phyloP scores from a whole-genome alignment of 2,113 vertebrate genomes.

The Strix uralensis region DNA sequence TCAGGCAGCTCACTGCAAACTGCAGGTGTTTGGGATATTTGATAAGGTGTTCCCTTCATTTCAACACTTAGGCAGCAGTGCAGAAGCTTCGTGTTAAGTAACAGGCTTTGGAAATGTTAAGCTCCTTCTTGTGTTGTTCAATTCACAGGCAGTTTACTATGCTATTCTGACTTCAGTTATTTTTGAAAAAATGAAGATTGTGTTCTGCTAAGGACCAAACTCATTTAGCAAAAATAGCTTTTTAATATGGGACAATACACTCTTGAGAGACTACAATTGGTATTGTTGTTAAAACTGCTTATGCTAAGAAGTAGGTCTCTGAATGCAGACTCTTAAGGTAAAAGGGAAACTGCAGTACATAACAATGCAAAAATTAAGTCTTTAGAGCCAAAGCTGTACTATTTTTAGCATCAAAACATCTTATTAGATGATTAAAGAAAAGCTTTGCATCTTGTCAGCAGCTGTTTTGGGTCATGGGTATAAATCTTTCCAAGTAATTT shows the following conservation, averaged over 20 bases:
- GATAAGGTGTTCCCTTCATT: not conserved
- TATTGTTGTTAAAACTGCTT: not conserved
- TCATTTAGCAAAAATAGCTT: conserved; percentile 1
- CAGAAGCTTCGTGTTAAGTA: not conserved
- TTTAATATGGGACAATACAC: not conserved
- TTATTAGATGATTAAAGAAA: not conserved
- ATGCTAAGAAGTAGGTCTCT: not conserved
- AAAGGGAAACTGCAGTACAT: not conserved
- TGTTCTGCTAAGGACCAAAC: not conserved
- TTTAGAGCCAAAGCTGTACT: not conserved
- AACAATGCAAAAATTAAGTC: not conserved
- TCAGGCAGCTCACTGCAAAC: not conserved
- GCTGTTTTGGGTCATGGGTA: not conserved
- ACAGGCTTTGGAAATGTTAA: not conserved
- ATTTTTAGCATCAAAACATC: conserved; percentile 19
- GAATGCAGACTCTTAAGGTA: not conserved
- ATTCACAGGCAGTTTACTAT: not conserved
- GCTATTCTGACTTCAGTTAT: not conserved
- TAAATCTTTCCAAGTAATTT: conserved; percentile 3
- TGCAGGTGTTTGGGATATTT: not conserved
- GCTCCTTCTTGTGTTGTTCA: not conserved
- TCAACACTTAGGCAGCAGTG: not conserved
- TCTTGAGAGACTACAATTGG: not conserved
- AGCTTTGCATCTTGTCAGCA: not conserved
- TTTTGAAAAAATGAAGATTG: not conserved